A percentile compares a stretch with the other conserved stretches of the same genome.
These are phyloP conservation scores for Cephus spinipes DNA, from an alignment of 2,888 invertebrate species.

Conservation along the genomic window DNA sequence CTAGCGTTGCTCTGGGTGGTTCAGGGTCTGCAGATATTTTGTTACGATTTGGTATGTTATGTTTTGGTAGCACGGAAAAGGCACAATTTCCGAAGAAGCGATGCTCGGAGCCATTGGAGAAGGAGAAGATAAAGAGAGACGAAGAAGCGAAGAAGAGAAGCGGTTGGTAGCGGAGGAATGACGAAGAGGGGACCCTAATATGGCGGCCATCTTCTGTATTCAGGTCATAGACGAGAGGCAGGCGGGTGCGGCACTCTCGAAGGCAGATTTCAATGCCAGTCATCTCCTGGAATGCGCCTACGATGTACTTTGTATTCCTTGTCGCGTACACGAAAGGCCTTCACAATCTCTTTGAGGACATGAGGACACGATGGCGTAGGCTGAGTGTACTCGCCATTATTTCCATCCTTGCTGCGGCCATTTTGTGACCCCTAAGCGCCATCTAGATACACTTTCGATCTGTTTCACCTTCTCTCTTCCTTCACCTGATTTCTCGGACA, in stretches of 20 bases:
- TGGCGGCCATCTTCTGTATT: constrained; percentile 65
- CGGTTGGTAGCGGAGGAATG: constrained; percentile 29
- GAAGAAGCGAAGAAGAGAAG: constrained; percentile 17
- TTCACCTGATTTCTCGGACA: not conserved
- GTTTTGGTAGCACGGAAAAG: not conserved
- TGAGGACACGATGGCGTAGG: constrained; percentile 27
- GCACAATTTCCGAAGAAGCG: not conserved
- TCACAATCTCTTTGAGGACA: constrained; percentile 55
- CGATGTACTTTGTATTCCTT: constrained; percentile 60
- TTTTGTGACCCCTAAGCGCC: constrained; percentile 21
- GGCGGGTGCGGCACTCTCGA: constrained; percentile 49
- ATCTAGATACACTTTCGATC: constrained; percentile 9
- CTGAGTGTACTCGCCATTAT: constrained; percentile 1
- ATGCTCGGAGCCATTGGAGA: not conserved
- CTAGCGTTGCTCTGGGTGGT: not conserved
- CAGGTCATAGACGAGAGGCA: constrained; percentile 53
- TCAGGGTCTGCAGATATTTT: not conserved
- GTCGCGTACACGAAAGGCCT: constrained; percentile 49
- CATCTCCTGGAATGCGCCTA: constrained; percentile 62
- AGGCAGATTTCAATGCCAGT: constrained; percentile 63
- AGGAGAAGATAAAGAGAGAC: not conserved
- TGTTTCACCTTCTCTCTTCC: not conserved
- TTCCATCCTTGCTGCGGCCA: constrained; percentile 12
- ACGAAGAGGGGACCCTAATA: constrained; percentile 48
- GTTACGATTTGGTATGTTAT: not conserved